These are phyloP conservation scores for Tenthredo distinguenda DNA, from an alignment of 2,888 invertebrate species.

Conservation along the genomic window DNA sequence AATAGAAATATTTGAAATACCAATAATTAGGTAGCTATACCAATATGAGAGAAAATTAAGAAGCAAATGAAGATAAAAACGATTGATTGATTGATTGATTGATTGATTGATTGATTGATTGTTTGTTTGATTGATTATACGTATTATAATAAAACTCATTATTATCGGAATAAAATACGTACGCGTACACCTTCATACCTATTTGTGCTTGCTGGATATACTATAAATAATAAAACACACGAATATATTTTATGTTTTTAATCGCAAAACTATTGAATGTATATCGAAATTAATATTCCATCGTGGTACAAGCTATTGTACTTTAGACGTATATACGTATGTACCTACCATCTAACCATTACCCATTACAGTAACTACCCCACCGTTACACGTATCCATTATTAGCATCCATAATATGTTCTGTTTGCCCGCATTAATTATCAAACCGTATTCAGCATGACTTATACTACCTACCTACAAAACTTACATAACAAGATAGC, in stretches of 20 bases:
- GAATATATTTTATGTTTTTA: constrained; percentile 25
- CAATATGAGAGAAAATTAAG: neutral
- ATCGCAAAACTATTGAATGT: constrained; percentile 63
- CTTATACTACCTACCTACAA: neutral
- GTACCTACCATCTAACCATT: neutral
- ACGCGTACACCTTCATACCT: constrained; percentile 53
- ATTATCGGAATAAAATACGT: neutral
- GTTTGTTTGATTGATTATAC: neutral
- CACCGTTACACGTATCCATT: neutral
- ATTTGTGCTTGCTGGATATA: constrained; percentile 74
- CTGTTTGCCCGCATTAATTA: constrained; percentile 54
- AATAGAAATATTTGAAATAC: constrained; percentile 27
- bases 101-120: neutral
- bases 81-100: neutral
- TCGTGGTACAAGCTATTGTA: constrained; percentile 15
- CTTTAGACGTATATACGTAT: constrained; percentile 10
- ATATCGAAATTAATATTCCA: constrained; percentile 61
- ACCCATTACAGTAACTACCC: neutral
- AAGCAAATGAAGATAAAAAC: neutral
- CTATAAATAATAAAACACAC: constrained; percentile 61
- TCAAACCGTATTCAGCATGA: constrained; percentile 22
- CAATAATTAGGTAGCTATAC: constrained; percentile 47
- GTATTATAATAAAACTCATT: constrained; percentile 40
- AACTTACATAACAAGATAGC: constrained; percentile 17
- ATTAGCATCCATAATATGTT: constrained; percentile 54